Evolutionary conservation across 2,113 vertebrate species (phyloP).

Genomic region (Corythaixoides concolor): DNA sequence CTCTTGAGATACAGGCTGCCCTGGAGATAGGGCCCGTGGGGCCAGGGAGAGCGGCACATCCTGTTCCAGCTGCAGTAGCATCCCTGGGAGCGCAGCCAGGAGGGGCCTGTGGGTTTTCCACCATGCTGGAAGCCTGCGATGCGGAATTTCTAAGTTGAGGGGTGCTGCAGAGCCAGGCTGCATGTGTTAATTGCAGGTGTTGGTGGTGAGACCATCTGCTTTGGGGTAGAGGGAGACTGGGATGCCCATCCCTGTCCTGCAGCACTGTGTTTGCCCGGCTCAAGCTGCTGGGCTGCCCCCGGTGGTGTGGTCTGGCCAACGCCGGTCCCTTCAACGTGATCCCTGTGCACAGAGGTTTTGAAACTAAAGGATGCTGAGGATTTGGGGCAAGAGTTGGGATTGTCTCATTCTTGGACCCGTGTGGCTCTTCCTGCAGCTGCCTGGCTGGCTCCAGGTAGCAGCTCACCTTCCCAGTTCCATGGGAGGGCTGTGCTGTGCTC

Average conservation of each 20-base stretch:
- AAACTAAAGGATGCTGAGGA: not conserved
- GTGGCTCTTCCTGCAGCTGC: not conserved
- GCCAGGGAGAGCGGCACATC: not conserved
- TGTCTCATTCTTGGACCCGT: rapidly evolving
- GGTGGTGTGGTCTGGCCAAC: rapidly evolving
- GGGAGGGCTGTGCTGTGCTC: not conserved
- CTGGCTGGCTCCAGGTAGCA: rapidly evolving
- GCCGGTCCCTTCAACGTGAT: rapidly evolving
- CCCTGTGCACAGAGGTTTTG: not conserved
- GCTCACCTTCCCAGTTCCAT: not conserved
- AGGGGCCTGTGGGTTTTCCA: not conserved
- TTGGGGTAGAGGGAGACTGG: not conserved
- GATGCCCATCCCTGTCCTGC: not conserved
- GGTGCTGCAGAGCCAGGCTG: not conserved
- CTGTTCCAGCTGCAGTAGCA: not conserved
- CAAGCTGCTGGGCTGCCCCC: not conserved
- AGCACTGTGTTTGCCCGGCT: not conserved
- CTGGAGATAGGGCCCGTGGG: not conserved
- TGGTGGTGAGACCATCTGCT: not conserved
- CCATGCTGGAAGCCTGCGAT: not conserved
- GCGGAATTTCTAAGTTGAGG: not conserved
- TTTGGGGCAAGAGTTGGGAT: not conserved
- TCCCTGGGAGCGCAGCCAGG: not conserved
- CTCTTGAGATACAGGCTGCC: not conserved
- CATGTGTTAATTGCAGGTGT: not conserved